These are phyloP conservation scores for Gallinago stenura DNA, from an alignment of 2,797 vertebrate genomes.

Conservation along the genomic window DNA sequence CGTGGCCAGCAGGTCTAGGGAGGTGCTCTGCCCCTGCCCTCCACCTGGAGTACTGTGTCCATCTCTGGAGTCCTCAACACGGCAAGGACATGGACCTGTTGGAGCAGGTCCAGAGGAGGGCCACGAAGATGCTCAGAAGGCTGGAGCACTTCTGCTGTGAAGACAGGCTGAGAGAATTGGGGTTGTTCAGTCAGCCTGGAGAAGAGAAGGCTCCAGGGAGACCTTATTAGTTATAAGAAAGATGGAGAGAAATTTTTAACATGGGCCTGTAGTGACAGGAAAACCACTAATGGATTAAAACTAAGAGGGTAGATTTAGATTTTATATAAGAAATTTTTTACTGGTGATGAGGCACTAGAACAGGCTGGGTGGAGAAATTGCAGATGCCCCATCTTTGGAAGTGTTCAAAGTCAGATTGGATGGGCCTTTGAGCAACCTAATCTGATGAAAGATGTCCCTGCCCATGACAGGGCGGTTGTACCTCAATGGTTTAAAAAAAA, in stretches of 20 bases:
- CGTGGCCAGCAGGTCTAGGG: not conserved
- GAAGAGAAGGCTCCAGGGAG: not conserved
- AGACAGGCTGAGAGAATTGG: too few species aligned
- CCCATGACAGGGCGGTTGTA: fast-evolving
- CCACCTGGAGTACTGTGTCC: not conserved
- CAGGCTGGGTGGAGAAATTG: not conserved
- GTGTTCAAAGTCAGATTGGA: not conserved
- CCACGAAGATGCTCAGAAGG: too few species aligned
- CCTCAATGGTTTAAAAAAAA: not conserved
- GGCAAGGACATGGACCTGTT: not conserved
- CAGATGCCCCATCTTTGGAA: not conserved
- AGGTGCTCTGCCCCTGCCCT: not conserved
- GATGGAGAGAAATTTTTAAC: not conserved
- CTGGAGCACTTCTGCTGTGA: too few species aligned
- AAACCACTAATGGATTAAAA: not conserved
- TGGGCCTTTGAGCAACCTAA: not conserved
- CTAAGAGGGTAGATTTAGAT: not conserved
- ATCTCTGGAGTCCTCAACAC: not conserved
- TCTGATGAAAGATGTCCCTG: not conserved
- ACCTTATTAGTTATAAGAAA: not conserved
- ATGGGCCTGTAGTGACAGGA: not conserved
- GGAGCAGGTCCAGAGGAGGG: too few species aligned
- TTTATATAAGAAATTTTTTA: not conserved
- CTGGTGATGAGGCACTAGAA: fast-evolving
- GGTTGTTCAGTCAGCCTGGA: too few species aligned